phyloP scores from a whole-genome alignment of 2,113 vertebrate species.

The Salvelinus sp. region DNA sequence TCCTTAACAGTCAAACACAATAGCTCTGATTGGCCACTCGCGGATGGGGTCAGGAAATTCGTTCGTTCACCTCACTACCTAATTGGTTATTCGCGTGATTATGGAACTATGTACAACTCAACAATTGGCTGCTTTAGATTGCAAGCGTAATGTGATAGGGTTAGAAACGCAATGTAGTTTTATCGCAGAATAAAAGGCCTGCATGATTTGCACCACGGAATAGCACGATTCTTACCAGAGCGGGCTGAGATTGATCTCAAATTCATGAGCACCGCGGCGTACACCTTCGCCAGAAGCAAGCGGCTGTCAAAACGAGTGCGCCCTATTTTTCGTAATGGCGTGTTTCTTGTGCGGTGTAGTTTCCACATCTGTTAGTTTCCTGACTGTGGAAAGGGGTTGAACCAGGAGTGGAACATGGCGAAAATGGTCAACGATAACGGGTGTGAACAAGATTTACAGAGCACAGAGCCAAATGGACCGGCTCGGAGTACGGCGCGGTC shows the following conservation, averaged over 20 bases:
- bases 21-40: slow-evolving; percentile 36
- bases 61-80: neutral
- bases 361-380: slow-evolving; percentile 47
- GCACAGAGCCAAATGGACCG: slow-evolving; percentile 46
- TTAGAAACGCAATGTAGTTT: neutral
- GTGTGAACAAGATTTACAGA: slow-evolving; percentile 43
- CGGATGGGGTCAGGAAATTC: slow-evolving; percentile 67
- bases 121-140: slow-evolving; percentile 54
- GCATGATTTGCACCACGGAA: slow-evolving; percentile 5
- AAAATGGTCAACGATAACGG: slow-evolving; percentile 55
- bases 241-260: no score
- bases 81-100: slow-evolving; percentile 43
- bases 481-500: slow-evolving; percentile 68
- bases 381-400: slow-evolving; percentile 56
- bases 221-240: no score
- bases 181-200: slow-evolving; percentile 48
- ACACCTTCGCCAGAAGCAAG: no score
- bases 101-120: neutral
- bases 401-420: slow-evolving; percentile 70
- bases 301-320: no score
- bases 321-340: no score
- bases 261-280: no score
- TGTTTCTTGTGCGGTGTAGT: neutral
- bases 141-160: slow-evolving; percentile 39
- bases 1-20: neutral